These are phyloP conservation scores for Nemotelus pantherinus DNA, from an alignment of 2,888 invertebrate species.

Conservation along the genomic window DNA sequence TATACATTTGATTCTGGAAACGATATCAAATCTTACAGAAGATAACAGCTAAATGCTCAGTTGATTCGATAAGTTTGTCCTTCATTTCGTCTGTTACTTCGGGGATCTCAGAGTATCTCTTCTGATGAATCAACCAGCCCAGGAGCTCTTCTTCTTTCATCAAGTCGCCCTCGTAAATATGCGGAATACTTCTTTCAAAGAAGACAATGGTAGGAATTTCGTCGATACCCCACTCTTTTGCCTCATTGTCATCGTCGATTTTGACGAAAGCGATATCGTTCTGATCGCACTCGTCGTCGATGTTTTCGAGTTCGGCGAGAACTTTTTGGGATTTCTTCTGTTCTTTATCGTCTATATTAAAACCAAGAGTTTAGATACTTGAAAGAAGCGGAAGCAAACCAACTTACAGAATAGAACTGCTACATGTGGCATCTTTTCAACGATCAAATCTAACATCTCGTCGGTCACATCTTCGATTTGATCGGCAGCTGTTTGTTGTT, in stretches of 20 bases:
- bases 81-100: conserved; percentile 94
- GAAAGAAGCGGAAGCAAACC: conserved; percentile 45
- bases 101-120: conserved; percentile 89
- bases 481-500: conserved; percentile 84
- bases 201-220: conserved; percentile 82
- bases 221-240: conserved; percentile 89
- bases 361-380: conserved; percentile 42
- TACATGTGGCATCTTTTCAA: conserved; percentile 87
- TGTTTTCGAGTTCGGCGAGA: conserved; percentile 85
- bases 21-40: conserved; percentile 79
- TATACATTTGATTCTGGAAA: neutral
- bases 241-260: conserved; percentile 87
- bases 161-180: conserved; percentile 83
- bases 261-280: conserved; percentile 92
- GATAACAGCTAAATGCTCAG: conserved; percentile 85
- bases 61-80: conserved; percentile 84
- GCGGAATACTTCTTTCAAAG: conserved; percentile 78
- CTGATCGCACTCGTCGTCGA: conserved; percentile 93
- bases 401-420: conserved; percentile 90
- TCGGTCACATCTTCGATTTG: conserved; percentile 95
- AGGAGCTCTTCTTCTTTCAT: conserved; percentile 90
- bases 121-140: conserved; percentile 91
- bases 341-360: conserved; percentile 81
- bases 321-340: conserved; percentile 91
- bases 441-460: conserved; percentile 91